Evolutionary conservation across 2,888 invertebrate species (phyloP).

Genomic region (Pristionchus maxplancki): DNA sequence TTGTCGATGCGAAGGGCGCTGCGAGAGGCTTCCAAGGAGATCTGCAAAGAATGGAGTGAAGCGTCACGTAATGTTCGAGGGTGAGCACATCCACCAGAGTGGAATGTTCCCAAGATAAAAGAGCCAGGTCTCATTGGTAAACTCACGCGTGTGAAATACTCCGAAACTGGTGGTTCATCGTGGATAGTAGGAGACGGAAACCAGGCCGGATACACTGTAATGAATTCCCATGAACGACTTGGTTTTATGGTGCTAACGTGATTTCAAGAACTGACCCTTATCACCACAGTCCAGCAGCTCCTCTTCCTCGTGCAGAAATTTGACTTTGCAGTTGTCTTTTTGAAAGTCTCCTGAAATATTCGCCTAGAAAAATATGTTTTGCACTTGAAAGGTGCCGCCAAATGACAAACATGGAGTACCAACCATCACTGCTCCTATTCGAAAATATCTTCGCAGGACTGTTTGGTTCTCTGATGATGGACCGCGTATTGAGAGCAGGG

Average conservation of each 20-base stretch:
- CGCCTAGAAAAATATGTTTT: too few relatives aligned
- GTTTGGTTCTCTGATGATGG: neutral
- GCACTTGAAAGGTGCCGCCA: too few relatives aligned
- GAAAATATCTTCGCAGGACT: neutral
- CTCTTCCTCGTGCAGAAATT: neutral
- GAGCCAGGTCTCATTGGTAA: neutral
- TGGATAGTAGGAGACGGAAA: neutral
- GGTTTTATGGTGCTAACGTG: too few relatives aligned
- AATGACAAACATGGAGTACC: too few relatives aligned
- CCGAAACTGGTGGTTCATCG: neutral
- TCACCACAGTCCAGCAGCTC: neutral
- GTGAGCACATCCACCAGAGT: too few relatives aligned
- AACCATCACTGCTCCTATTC: too few relatives aligned
- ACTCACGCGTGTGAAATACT: neutral
- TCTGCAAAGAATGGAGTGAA: conserved; percentile 50
- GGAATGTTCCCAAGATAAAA: neutral
- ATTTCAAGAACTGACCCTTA: neutral
- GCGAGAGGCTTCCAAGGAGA: conserved; percentile 62
- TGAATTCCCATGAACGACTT: neutral
- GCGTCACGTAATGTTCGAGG: too few relatives aligned
- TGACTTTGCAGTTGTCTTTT: neutral
- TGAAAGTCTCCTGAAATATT: neutral
- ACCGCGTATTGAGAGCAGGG: neutral
- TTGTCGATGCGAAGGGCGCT: conserved; percentile 70
- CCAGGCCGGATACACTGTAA: too few relatives aligned